A percentile compares a stretch with the other conserved stretches of the same genome.
phyloP scores from a whole-genome alignment of 2,888 invertebrate genomes.

The Lepidochrysops patricia region DNA sequence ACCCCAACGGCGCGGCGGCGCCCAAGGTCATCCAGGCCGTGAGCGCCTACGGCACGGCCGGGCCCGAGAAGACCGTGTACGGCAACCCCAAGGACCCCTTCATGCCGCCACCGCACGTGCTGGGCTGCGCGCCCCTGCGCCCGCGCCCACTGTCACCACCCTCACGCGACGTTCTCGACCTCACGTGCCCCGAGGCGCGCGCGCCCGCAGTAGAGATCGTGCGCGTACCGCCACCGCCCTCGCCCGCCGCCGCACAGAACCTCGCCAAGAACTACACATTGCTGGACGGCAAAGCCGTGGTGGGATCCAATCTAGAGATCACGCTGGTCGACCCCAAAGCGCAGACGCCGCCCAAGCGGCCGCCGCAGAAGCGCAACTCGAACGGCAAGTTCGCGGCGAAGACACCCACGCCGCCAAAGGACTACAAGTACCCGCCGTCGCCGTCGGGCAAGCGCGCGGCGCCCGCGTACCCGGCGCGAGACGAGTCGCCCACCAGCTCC shows the following conservation, averaged over 20 bases:
- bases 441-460: conserved; percentile 35
- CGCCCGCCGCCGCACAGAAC: conserved; percentile 58
- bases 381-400: conserved; percentile 74
- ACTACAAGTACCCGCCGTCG: conserved; percentile 33
- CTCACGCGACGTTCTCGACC: conserved; percentile 76
- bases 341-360: conserved; percentile 41
- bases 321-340: conserved; percentile 76
- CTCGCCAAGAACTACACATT: conserved; percentile 60
- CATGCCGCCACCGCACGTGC: conserved; percentile 67
- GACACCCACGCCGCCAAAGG: conserved; percentile 53
- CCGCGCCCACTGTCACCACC: conserved; percentile 38
- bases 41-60: conserved; percentile 75
- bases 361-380: conserved; percentile 65
- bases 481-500: conserved; percentile 46
- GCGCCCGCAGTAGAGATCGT: conserved; percentile 75
- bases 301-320: conserved; percentile 81
- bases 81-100: conserved; percentile 83
- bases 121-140: conserved; percentile 58
- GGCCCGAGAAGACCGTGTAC: conserved; percentile 78
- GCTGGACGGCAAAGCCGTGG: conserved; percentile 53
- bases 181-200: conserved; percentile 60
- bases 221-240: conserved; percentile 52
- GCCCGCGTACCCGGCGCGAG: conserved; percentile 48
- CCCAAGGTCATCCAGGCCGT: conserved; percentile 76
- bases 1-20: conserved; percentile 47